These are phyloP conservation scores for Myotis findleyi DNA, from an alignment of 2,797 vertebrate genomes.

Conservation along the genomic window DNA sequence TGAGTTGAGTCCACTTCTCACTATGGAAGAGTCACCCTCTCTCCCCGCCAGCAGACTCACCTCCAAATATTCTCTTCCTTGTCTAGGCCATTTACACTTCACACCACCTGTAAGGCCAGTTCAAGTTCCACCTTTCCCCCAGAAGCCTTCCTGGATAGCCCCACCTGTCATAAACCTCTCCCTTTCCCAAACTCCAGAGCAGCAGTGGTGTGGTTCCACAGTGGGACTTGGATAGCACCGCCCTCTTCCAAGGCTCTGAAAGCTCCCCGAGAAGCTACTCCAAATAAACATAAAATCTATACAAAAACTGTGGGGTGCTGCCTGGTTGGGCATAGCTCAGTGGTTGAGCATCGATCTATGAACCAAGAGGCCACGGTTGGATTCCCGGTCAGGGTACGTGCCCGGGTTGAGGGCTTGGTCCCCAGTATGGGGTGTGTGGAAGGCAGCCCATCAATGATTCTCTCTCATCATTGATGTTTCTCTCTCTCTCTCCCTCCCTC, in stretches of 20 bases:
- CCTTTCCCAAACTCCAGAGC: background rate
- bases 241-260: background rate
- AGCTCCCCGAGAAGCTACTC: background rate
- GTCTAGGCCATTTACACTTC: background rate
- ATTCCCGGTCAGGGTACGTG: too few relatives aligned
- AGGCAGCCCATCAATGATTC: too few relatives aligned
- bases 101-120: background rate
- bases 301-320: background rate
- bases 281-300: background rate
- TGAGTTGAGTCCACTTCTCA: background rate
- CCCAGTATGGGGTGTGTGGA: too few relatives aligned
- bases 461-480: too few relatives aligned
- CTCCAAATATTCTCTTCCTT: background rate
- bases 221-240: too few relatives aligned
- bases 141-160: background rate
- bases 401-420: too few relatives aligned
- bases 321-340: too few relatives aligned
- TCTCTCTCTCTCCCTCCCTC: too few relatives aligned
- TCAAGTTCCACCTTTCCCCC: background rate
- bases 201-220: background rate
- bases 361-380: too few relatives aligned
- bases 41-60: background rate
- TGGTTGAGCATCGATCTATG: too few relatives aligned
- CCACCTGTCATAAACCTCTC: background rate
- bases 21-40: background rate